Evolutionary conservation across 2,113 vertebrate genomes (phyloP).

Genomic region (Saccopteryx bilineata): DNA sequence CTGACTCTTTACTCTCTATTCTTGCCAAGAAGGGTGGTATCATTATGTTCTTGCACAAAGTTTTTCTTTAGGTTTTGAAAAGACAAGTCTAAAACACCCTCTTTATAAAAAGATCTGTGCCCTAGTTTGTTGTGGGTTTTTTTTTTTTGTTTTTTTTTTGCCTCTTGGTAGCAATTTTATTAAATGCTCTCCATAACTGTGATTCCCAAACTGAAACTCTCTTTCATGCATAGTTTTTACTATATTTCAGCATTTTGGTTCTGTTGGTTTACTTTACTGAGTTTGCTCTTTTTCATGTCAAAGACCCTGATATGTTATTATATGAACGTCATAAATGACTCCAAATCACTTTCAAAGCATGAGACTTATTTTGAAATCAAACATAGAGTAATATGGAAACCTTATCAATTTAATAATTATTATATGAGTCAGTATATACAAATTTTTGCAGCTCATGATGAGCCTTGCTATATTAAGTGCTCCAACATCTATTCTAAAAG

Average conservation of each 20-base stretch:
- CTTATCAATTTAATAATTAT: slow-evolving; percentile 14
- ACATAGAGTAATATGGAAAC: background rate
- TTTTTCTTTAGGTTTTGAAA: background rate
- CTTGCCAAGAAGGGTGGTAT: background rate
- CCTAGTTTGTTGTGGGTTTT: background rate
- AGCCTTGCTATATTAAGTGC: background rate
- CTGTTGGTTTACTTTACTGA: background rate
- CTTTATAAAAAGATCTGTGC: background rate
- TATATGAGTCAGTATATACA: background rate
- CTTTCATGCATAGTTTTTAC: background rate
- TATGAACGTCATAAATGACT: background rate
- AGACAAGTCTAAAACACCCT: background rate
- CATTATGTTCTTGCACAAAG: background rate
- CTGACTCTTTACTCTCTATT: background rate
- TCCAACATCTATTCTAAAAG: background rate
- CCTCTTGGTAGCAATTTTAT: background rate
- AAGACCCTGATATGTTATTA: background rate
- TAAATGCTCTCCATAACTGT: background rate
- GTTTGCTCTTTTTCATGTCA: background rate
- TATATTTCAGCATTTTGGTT: background rate
- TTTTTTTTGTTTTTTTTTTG: background rate
- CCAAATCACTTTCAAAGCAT: background rate
- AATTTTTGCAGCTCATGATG: background rate
- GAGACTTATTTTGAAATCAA: slow-evolving; percentile 19
- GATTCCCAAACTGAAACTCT: background rate